Evolutionary conservation across 2,797 vertebrate species (phyloP).

Genomic region (Ptychobarbus kaznakovi): DNA sequence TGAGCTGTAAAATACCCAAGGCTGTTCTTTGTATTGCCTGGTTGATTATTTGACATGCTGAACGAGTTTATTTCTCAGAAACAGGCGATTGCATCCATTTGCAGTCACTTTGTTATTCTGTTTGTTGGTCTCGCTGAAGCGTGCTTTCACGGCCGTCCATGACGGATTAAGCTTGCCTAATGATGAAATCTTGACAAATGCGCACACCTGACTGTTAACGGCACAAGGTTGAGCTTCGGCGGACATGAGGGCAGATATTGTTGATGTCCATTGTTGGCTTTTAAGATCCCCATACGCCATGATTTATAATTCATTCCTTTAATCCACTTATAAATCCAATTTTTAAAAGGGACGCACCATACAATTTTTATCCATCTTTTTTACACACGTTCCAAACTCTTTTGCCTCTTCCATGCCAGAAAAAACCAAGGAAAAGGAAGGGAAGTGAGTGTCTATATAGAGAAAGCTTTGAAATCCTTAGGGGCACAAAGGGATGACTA

Average conservation of each 20-base stretch:
- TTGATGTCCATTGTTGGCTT: slow-evolving; percentile 36
- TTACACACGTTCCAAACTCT: slow-evolving; percentile 77
- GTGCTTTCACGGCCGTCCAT: background rate
- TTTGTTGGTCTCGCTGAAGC: background rate
- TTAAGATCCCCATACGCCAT: slow-evolving; percentile 63
- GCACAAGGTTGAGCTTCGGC: slow-evolving; percentile 44
- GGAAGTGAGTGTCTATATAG: background rate
- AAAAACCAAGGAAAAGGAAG: slow-evolving; percentile 31
- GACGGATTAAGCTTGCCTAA: slow-evolving; percentile 51
- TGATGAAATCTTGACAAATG: slow-evolving; percentile 53
- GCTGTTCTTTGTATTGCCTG: slow-evolving; percentile 33
- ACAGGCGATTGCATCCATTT: slow-evolving; percentile 13
- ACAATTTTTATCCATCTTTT: too few species aligned
- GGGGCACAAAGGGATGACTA: slow-evolving; percentile 21
- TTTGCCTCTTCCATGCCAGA: slow-evolving; percentile 70
- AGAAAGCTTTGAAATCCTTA: slow-evolving; percentile 16
- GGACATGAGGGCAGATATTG: slow-evolving; percentile 62
- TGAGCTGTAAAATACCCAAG: slow-evolving; percentile 22
- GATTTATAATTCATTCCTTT: too few species aligned
- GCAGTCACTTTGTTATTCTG: slow-evolving; percentile 15
- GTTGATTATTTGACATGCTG: slow-evolving; percentile 41
- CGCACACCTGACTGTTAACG: slow-evolving; percentile 23
- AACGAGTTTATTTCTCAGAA: slow-evolving; percentile 39
- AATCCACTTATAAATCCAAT: too few species aligned
- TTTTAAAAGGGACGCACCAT: slow-evolving; percentile 71